These are phyloP conservation scores for Himalopsyche tibetana DNA, from an alignment of 2,888 invertebrate species.

Conservation along the genomic window DNA sequence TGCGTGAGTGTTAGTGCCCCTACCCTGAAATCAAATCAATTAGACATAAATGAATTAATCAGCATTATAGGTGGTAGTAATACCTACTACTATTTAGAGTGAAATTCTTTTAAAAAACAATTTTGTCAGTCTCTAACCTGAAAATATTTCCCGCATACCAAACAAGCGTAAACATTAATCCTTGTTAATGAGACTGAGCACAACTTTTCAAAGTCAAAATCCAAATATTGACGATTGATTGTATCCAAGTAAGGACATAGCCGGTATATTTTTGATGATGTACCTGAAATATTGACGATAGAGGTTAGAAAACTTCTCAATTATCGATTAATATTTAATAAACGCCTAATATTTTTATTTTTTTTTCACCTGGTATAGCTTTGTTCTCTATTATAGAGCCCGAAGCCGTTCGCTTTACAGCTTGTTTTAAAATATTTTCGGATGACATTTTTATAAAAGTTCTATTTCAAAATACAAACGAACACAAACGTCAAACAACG, in stretches of 20 bases:
- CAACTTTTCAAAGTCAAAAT: constrained; percentile 99
- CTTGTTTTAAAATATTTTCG: neutral
- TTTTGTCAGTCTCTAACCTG: constrained; percentile 73
- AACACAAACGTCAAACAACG: neutral
- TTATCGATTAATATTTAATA: neutral
- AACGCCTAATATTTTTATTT: neutral
- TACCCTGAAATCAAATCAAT: constrained; percentile 79
- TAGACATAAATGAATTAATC: neutral
- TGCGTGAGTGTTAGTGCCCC: constrained; percentile 98
- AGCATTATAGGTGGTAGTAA: constrained; percentile 66
- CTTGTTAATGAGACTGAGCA: constrained; percentile 98
- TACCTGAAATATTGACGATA: constrained; percentile 40
- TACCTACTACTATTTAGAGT: constrained; percentile 65
- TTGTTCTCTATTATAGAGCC: constrained; percentile 38
- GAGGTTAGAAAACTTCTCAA: constrained; percentile 40
- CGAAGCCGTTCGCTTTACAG: constrained; percentile 53
- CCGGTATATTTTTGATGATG: constrained; percentile 71
- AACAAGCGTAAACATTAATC: constrained; percentile 99
- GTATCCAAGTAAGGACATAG: constrained; percentile 98
- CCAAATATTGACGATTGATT: constrained; percentile 96
- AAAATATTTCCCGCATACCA: constrained; percentile 99
- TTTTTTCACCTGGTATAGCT: constrained; percentile 23
- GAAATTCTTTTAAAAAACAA: constrained; percentile 67
- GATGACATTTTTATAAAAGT: constrained; percentile 51
- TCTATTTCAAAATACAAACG: neutral